Conservation (phyloP, 2,888 invertebrate genomes). For the Lymantria monacha region DNA sequence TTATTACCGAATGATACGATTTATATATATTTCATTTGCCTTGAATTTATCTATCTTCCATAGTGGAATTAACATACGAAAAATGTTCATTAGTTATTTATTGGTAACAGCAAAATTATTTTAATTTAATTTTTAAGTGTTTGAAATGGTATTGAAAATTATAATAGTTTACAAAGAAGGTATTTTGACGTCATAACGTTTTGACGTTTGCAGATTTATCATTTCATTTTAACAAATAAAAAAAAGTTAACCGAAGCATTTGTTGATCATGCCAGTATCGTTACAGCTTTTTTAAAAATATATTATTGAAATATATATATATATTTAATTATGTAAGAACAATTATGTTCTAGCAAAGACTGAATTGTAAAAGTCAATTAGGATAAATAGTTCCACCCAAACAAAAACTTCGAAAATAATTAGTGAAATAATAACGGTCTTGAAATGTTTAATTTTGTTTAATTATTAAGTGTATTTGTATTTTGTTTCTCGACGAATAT, state of each 20-base stretch:
- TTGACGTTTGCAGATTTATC: no score
- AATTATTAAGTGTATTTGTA: neutral
- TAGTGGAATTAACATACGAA: no score
- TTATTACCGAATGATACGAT: no score
- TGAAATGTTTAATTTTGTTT: constrained; percentile 8
- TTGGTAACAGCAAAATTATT: no score
- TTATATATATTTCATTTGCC: no score
- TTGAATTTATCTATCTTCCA: no score
- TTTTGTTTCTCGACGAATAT: neutral
- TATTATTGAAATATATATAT: constrained; percentile 15
- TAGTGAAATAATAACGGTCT: constrained; percentile 8
- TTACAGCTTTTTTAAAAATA: neutral
- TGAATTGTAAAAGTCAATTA: constrained; percentile 40
- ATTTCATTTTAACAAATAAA: neutral
- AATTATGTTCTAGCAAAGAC: constrained; percentile 33
- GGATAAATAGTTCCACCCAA: constrained; percentile 22
- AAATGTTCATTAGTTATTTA: no score
- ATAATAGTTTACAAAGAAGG: no score
- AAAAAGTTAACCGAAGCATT: neutral
- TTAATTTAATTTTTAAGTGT: no score
- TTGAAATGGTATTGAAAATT: no score
- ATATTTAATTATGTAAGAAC: constrained; percentile 9
- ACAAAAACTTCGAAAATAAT: constrained; percentile 1
- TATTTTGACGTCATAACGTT: no score
- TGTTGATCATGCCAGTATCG: neutral